phyloP scores from a whole-genome alignment of 1,140 invertebrate genomes.

The Lucilia sericata region DNA sequence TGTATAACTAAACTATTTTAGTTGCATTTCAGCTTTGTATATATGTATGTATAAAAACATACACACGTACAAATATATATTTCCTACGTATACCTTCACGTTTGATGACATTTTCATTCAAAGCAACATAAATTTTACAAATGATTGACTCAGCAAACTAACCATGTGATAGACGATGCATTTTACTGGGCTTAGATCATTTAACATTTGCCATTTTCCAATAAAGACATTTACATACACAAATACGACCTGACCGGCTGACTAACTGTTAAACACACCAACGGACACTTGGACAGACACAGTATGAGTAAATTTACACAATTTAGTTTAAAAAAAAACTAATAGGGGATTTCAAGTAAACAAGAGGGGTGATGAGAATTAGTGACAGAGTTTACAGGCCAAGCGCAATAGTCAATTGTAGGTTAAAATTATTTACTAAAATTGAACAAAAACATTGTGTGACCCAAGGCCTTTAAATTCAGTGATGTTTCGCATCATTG shows the following conservation, averaged over 20 bases:
- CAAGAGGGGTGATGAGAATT: neutral
- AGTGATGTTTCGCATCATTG: neutral
- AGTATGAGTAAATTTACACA: neutral
- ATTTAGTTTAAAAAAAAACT: neutral
- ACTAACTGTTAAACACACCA: neutral
- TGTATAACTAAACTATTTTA: neutral
- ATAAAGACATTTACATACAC: neutral
- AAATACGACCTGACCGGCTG: neutral
- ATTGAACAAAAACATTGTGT: constrained; percentile 3
- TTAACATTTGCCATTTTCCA: constrained; percentile 36
- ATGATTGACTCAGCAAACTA: constrained; percentile 49
- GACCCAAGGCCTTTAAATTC: neutral
- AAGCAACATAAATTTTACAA: constrained; percentile 50
- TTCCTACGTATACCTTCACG: neutral
- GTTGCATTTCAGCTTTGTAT: neutral
- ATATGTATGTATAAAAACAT: no score
- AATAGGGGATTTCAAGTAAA: no score
- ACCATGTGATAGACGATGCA: constrained; percentile 47
- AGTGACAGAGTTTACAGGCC: neutral
- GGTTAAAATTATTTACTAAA: constrained; percentile 5
- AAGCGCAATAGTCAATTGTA: neutral
- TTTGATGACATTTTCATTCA: constrained; percentile 46
- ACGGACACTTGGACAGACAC: neutral
- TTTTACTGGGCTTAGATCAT: constrained; percentile 37
- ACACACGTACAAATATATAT: neutral